Percentiles rank a stretch among this genome's conserved stretches.
Evolutionary conservation across 2,797 vertebrate species (phyloP).

Genomic region (Semaprochilodus insignis): DNA sequence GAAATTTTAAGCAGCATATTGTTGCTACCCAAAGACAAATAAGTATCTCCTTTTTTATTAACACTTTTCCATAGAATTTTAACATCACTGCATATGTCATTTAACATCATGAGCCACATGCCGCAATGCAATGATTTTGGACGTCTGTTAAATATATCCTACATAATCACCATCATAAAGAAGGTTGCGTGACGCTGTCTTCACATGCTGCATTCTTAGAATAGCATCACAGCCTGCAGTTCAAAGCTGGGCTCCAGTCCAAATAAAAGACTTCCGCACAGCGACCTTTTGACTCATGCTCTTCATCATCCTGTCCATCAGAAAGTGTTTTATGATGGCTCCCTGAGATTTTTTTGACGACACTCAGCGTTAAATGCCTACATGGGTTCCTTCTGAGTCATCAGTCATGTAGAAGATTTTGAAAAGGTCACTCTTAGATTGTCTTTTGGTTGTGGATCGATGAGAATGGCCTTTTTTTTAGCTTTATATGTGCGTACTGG

Average conservation of each 20-base stretch:
- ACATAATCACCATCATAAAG: not conserved
- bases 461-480: not conserved
- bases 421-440: slow-evolving; percentile 45
- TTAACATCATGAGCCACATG: too few relatives aligned
- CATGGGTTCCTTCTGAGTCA: slow-evolving; percentile 31
- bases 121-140: too few relatives aligned
- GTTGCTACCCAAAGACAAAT: too few relatives aligned
- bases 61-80: too few relatives aligned
- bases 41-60: too few relatives aligned
- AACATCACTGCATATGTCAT: too few relatives aligned
- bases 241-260: not conserved
- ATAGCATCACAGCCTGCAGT: not conserved
- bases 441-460: slow-evolving; percentile 1
- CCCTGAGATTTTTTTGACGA: not conserved
- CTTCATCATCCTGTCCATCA: slow-evolving; percentile 10
- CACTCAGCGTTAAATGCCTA: not conserved
- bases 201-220: not conserved
- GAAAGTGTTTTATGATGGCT: slow-evolving; percentile 22
- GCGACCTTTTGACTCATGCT: not conserved
- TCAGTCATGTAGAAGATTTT: slow-evolving; percentile 42
- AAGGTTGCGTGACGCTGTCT: not conserved
- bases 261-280: not conserved
- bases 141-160: too few relatives aligned
- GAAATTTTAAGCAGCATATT: too few relatives aligned
- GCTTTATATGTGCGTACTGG: not conserved